Conservation (phyloP, 2,797 vertebrate genomes). For the Myotis vivesi region DNA sequence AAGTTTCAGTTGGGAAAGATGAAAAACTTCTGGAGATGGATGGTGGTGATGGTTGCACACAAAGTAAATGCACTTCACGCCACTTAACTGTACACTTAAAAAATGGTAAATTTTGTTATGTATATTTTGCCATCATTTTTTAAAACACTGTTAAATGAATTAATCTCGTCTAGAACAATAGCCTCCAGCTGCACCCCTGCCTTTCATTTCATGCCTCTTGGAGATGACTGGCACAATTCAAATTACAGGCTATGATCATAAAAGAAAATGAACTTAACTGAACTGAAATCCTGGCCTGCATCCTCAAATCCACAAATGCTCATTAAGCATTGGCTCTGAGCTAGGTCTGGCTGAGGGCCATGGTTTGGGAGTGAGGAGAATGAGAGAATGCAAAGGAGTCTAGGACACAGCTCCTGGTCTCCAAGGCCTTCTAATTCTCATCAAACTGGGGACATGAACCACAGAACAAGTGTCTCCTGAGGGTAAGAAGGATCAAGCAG, state of each 20-base stretch:
- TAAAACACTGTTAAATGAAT: background rate
- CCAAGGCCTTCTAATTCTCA: background rate
- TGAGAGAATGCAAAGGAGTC: no score
- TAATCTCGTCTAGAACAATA: background rate
- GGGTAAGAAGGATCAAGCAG: rapidly evolving
- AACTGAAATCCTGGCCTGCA: background rate
- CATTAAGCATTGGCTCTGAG: background rate
- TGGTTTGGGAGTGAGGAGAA: rapidly evolving
- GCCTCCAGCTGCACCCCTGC: background rate
- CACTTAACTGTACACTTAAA: background rate
- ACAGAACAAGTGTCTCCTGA: background rate
- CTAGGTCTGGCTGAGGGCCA: background rate
- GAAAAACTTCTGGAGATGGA: background rate
- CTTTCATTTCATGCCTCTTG: background rate
- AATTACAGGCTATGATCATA: rapidly evolving
- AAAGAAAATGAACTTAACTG: background rate
- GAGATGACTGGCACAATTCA: background rate
- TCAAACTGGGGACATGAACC: background rate
- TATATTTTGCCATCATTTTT: background rate
- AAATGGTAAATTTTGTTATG: background rate
- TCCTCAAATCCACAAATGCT: background rate
- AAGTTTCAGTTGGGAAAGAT: background rate
- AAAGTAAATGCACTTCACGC: background rate
- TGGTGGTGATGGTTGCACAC: background rate
- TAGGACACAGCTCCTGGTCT: background rate